These are phyloP conservation scores for Tiliqua scincoides DNA, from an alignment of 2,113 vertebrate genomes.

Conservation along the genomic window DNA sequence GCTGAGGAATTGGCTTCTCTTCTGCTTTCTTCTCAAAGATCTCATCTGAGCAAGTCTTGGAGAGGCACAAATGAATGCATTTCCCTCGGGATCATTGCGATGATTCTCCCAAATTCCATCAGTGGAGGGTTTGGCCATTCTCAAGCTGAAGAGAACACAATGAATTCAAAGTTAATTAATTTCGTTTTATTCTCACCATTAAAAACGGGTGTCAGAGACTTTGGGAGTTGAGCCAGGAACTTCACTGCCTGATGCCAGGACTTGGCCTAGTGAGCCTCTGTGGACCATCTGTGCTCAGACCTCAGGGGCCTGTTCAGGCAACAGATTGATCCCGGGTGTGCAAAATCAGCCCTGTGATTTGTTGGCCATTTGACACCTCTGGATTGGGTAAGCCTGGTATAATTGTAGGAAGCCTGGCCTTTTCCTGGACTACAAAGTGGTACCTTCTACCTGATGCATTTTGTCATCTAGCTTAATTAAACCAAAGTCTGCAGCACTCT, in stretches of 20 bases:
- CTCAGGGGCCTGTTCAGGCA: too few species aligned
- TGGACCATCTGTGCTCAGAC: too few species aligned
- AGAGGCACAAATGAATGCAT: neutral
- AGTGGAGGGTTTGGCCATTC: neutral
- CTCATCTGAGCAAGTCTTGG: neutral
- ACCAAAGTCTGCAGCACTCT: too few species aligned
- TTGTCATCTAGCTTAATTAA: too few species aligned
- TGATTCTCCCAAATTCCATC: neutral
- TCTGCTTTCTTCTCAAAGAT: neutral
- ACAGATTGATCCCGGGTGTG: too few species aligned
- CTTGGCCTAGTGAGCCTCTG: neutral
- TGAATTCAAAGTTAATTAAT: neutral
- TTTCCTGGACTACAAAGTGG: too few species aligned
- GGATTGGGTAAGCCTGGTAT: too few species aligned
- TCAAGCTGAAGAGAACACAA: neutral
- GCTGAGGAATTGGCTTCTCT: neutral
- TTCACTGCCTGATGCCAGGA: neutral
- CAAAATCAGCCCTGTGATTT: too few species aligned
- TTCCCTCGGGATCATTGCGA: neutral
- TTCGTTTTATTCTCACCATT: neutral
- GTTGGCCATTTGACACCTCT: too few species aligned
- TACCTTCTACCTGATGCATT: too few species aligned
- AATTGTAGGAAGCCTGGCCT: too few species aligned
- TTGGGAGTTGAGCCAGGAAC: neutral
- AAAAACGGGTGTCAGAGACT: neutral